These are phyloP conservation scores for Tretioscincus oriximinensis DNA, from an alignment of 2,113 vertebrate genomes.

Conservation along the genomic window DNA sequence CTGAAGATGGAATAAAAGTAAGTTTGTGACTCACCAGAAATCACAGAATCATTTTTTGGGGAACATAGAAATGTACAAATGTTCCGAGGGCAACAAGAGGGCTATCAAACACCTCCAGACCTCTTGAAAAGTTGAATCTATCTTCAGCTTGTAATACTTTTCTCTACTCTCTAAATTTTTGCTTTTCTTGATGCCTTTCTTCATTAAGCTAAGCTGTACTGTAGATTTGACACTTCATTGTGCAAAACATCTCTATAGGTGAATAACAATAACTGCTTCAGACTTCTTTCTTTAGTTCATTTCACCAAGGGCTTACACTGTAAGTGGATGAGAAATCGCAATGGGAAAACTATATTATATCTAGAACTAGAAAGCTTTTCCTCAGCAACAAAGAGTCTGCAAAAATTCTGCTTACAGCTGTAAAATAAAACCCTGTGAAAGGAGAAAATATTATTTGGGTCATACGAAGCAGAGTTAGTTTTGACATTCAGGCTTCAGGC, in stretches of 20 bases:
- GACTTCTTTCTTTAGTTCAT: constrained; percentile 12
- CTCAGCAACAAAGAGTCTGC: background rate
- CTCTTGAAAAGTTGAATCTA: background rate
- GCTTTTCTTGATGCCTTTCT: constrained; percentile 4
- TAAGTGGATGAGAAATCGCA: background rate
- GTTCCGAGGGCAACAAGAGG: background rate
- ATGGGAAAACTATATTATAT: constrained; percentile 22
- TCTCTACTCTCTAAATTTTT: background rate
- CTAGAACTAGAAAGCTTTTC: constrained; percentile 13
- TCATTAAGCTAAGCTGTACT: background rate
- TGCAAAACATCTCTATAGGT: background rate
- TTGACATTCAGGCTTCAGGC: constrained; percentile 19
- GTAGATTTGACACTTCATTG: constrained; percentile 8
- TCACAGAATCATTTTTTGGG: background rate
- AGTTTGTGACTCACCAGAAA: background rate
- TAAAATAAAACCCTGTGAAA: constrained; percentile 17
- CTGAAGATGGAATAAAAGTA: no score
- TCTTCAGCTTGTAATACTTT: background rate
- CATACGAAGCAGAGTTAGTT: constrained; percentile 1
- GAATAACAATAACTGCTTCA: background rate
- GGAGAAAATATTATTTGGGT: constrained; percentile 12
- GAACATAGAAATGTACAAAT: background rate
- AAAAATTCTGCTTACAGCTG: constrained; percentile 12
- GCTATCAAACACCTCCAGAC: background rate
- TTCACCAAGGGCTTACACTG: background rate